Base-by-base conservation (phyloP, 2,113 vertebrate species). In the Myotis yumanensis region DNA sequence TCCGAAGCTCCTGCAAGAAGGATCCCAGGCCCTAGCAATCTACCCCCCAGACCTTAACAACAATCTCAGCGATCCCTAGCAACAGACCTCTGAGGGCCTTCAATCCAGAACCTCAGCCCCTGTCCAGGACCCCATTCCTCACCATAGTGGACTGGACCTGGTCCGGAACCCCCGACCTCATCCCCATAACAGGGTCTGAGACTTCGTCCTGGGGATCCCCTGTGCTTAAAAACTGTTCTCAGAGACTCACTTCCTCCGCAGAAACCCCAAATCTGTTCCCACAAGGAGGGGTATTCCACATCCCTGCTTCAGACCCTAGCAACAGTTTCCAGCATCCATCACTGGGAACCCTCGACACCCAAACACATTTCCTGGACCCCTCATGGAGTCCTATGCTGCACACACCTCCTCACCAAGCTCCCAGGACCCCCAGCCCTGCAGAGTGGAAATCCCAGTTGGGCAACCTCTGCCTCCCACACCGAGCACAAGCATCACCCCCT, bases 401-500 rank as follows among this genome's bases (percentile, higher is more conserved):
- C 75, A 28, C 2, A 28, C 14, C 22, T 32, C 43, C 46, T 86
- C 25, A n/a, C 46, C 75, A 30, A 66, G 25, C 28, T 46, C 71
- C 46, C 2, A 22, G 28, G 14, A 25, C 69, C 46, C 23, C 43
- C 32, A n/a, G 15, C 32, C 48, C 68, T 22, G 48, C 9, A 32
- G 48, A 87, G 7, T n/a, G 20, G 52, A 88, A 86, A 80, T 3
- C 30, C 52, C 32, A 48, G 37, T n/a, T n/a, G 18, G n/a, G 51
- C 43, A 77, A 23, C 32, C 37, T 11, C 52, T 46, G 7, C 25
- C 71, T 80, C 25, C 20, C 71, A 22, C 32, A 1, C 81, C 93
- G 93, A 97, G 77, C 28, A 97, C 91, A 0, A 81, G 97, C 12
- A 18, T 97, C 81, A 97, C 86, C 97, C 97, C 6, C 82, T 98